Evolutionary conservation across 2,888 invertebrate species (phyloP).

Genomic region (Netelia fuscicornis): DNA sequence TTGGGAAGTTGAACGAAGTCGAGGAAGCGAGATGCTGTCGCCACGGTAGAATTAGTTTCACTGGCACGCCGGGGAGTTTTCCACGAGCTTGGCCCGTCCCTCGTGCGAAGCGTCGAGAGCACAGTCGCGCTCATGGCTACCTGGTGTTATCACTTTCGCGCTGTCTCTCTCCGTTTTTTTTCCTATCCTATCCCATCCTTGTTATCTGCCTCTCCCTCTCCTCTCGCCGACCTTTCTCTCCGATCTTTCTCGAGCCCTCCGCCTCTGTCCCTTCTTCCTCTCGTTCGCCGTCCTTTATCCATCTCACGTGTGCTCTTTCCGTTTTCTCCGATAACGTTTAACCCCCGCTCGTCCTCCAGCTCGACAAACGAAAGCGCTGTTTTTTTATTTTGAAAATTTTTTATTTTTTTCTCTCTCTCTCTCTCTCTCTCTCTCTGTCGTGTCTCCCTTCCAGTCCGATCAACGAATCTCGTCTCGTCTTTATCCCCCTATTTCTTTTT

Average conservation of each 20-base stretch:
- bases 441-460: conserved; percentile 18
- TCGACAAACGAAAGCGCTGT: conserved; percentile 73
- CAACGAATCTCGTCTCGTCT: neutral
- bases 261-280: conserved; percentile 50
- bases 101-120: conserved; percentile 48
- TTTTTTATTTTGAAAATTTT: conserved; percentile 10
- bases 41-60: conserved; percentile 77
- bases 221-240: conserved; percentile 31
- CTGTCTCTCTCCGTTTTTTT: conserved; percentile 44
- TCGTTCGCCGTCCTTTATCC: conserved; percentile 53
- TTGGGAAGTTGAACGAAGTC: neutral
- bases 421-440: conserved; percentile 38
- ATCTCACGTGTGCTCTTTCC: conserved; percentile 40
- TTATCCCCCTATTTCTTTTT: neutral
- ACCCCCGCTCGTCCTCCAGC: conserved; percentile 68
- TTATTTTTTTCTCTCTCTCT: conserved; percentile 44
- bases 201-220: conserved; percentile 34
- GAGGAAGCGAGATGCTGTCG: conserved; percentile 73
- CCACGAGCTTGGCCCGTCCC: conserved; percentile 65
- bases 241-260: no score
- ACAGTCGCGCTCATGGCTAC: conserved; percentile 74
- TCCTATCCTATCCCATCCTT: conserved; percentile 54
- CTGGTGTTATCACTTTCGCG: conserved; percentile 75
- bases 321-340: conserved; percentile 9
- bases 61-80: conserved; percentile 71